Base-by-base conservation (phyloP, 2,888 invertebrate species). In the Deilephila porcellus region DNA sequence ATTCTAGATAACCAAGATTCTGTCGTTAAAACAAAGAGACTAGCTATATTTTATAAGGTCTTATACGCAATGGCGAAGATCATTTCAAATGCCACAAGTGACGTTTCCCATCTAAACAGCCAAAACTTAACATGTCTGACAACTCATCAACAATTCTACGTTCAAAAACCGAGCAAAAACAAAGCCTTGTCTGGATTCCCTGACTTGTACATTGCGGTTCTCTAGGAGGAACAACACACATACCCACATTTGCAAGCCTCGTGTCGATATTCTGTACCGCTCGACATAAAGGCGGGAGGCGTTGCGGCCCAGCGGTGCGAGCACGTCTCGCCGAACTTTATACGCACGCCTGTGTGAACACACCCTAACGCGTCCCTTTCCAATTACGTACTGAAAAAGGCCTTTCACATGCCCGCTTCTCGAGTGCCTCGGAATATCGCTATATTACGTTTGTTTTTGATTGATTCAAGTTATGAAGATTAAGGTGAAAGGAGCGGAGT, bases 301-400 rank as follows among this genome's bases (percentile, higher is more conserved):
- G 67, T 67, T 25, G 67, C 52, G 52, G 25, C 25, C 25, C 67
- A 67, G 67, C 67, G 52, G 4, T 17, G 45, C 67, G 67, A 52
- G 60, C 60, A 60, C 37, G 60, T 60, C 60, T 37, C 71, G 37
- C 25, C 71, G 71, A 71, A 60, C 37, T 71, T 60, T 60, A 71
- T 71, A 60, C 71, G 60, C 71, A 71, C 45, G 71, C 60, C 59
- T 37, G 71, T 71, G 60, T 71, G 71, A 71, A 71, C 71, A 60
- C 71, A 60, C 71, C 71, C 71, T 71, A 60, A 71, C 71, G 71
- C 71, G 59, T 60, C 60, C 71, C 45, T 71, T 71, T 71, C 67
- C 67, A 71, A 71, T 71, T 71, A 60, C 60, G 59, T 14, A 60
- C 59, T 45, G 37, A 45, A 71, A 71, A 60, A 71, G 67, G 67